Base-by-base conservation (phyloP, 2,888 invertebrate genomes). In the Agriopis marginaria region DNA sequence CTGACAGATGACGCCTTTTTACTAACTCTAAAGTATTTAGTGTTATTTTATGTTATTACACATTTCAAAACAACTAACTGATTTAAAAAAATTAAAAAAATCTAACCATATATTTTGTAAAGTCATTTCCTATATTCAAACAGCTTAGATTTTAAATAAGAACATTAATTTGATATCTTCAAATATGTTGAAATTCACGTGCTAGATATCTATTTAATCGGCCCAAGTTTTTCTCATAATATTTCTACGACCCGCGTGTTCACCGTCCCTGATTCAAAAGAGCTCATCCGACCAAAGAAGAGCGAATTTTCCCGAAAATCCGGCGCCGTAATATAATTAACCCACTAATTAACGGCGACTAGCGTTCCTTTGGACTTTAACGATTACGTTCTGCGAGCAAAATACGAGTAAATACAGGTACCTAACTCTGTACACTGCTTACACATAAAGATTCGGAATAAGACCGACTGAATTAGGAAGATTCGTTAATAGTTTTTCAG, bases 301-400 rank as follows among this genome's bases (percentile, higher is more conserved):
- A 42, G 50, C 11, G 44, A 60, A 68, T 54, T 59, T 59, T 42
- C 63, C 23, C 40, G 63, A 63, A 68, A 63, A 54, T 53, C 59
- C 68, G 51, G 58, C 47, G 32, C 9, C 44, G 53, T 44, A 68
- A 53, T 60, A 60, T 59, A 68, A 63, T 68, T 59, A 63, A 60
- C 9, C 39, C 49, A 32, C 54, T 63, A 68, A 68, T 68, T 63
- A 63, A 63, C 56, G 61, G 17, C 23, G 45, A 32, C 45, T 11
- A 63, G 40, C 12, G 45, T 63, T 62, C 54, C 53, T 54, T 53
- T 23, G 17, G 60, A 60, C 63, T n/a, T 53, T 68, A 44, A 63
- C 53, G 54, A 40, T 63, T 63, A 63, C 1, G 9, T 42, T 42
- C 59, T 55, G 10, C 56, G 42, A n/a, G 6, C 23, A 7, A 42